Base-by-base conservation (phyloP, 2,888 invertebrate species). In the Rotaria macrura region DNA sequence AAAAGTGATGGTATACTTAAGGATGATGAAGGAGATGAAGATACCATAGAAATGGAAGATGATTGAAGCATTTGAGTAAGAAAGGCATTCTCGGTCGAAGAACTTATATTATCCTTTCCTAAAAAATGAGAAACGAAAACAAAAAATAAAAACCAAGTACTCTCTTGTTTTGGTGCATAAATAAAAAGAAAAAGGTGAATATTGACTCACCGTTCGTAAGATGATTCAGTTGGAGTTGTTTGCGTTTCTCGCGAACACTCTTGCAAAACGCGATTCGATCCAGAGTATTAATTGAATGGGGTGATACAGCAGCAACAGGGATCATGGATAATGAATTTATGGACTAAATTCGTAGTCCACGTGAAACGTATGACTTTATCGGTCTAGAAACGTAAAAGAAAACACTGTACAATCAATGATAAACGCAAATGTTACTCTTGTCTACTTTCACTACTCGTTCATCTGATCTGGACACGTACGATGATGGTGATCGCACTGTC, bases 61-160 rank as follows among this genome's bases (percentile, higher is more conserved):
- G 79, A 79, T 79, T 79, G 79, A 25, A 43, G 43, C 79, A 79
- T 79, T 79, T 79, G 79, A 20, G 40, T 79, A 17, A 79, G 43
- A 79, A 79, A 40, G 10, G 79, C 79, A 79, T 79, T 79, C 43
- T 79, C 79, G 2, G 25, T 43, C 23, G 25, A n/a, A 20, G 79
- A 43, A 43, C 23, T 43, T 10, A 79, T n/a, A 79, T 79, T n/a
- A 43, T 79, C 79, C 9, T 79, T 79, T 43, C 10, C 79, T 79
- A n/a, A 1, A 65, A n/a, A 65, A 5, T 9, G 6, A 65, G 25
- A 65, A 65, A 6, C 2, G 7, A 57, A 54, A 25, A 25, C 23
- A 25, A 47, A 47, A 12, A 12, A 47, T 47, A 47, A 47, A 47
- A 47, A 47, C 47, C n/a, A 47, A 47, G 5, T 1, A 65, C 20